Conservation (phyloP, 1,140 invertebrate species). For the Drosophila lacertosa region DNA sequence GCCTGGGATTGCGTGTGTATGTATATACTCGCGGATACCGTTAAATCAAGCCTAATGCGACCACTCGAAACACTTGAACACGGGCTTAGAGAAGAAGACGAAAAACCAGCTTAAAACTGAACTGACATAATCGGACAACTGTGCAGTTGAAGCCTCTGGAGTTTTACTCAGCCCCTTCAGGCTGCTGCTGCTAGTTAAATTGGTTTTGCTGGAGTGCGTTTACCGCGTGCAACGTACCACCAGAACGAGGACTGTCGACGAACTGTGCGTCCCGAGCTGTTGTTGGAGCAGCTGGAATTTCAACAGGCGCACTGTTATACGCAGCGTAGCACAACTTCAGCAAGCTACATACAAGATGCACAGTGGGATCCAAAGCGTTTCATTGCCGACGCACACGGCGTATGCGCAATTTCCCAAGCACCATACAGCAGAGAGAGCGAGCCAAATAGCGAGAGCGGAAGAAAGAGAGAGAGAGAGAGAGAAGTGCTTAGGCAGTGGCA, state of each 20-base stretch:
- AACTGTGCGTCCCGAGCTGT: conserved; percentile 73
- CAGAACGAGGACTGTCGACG: conserved; percentile 71
- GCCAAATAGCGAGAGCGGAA: conserved; percentile 13
- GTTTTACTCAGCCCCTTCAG: conserved; percentile 5
- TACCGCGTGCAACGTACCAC: conserved; percentile 62
- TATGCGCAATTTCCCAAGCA: conserved; percentile 65
- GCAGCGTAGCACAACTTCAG: conserved; percentile 49
- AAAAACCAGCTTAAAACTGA: conserved; percentile 13
- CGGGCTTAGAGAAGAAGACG: neutral
- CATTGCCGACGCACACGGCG: conserved; percentile 63
- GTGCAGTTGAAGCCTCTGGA: conserved; percentile 15
- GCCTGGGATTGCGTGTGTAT: too few relatives aligned
- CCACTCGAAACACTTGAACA: neutral
- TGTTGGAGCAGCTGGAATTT: conserved; percentile 47
- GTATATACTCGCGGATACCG: too few relatives aligned
- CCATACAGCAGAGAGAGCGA: neutral
- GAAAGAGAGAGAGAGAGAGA: conserved; percentile 1
- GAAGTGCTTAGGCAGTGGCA: conserved; percentile 56
- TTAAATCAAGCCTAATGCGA: neutral
- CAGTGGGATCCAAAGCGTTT: conserved; percentile 47
- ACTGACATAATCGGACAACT: conserved; percentile 24
- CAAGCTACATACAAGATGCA: conserved; percentile 24
- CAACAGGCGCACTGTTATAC: conserved; percentile 67
- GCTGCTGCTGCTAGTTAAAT: conserved; percentile 31
- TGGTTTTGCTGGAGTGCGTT: conserved; percentile 28